Evolutionary conservation across 2,888 invertebrate species (phyloP).

Genomic region (Orgyia antiqua): DNA sequence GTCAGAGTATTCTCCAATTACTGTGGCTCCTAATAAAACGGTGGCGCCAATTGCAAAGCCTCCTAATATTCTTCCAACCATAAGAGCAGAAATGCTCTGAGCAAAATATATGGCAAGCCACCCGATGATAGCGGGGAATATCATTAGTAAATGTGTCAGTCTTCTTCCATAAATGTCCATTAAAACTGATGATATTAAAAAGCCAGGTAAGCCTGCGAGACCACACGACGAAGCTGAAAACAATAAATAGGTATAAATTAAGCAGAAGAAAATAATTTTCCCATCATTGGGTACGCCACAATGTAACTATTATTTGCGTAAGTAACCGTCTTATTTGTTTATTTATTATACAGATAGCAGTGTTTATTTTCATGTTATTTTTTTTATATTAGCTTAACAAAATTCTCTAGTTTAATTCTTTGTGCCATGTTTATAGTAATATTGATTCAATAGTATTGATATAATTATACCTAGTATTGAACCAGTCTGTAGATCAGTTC

Average conservation of each 20-base stretch:
- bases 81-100: constrained; percentile 23
- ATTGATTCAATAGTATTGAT: too few species aligned
- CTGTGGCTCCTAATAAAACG: constrained; percentile 34
- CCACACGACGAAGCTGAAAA: constrained; percentile 4
- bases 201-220: constrained; percentile 15
- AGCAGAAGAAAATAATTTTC: too few species aligned
- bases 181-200: constrained; percentile 26
- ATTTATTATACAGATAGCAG: too few species aligned
- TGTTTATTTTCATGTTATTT: too few species aligned
- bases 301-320: too few species aligned
- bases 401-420: too few species aligned
- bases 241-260: background rate
- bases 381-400: too few species aligned
- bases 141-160: constrained; percentile 20
- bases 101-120: constrained; percentile 38
- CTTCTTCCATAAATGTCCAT: constrained; percentile 34
- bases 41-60: constrained; percentile 34
- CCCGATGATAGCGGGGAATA: constrained; percentile 26
- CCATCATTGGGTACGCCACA: too few species aligned
- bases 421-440: too few species aligned
- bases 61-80: constrained; percentile 31
- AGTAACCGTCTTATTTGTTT: too few species aligned
- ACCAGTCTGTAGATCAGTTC: constrained; percentile 14
- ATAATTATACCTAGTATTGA: constrained; percentile 32
- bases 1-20: constrained; percentile 44